Percentiles rank a stretch among this genome's conserved stretches.
These are phyloP conservation scores for Puma concolor DNA, from an alignment of 2,113 vertebrate species.

Conservation along the genomic window DNA sequence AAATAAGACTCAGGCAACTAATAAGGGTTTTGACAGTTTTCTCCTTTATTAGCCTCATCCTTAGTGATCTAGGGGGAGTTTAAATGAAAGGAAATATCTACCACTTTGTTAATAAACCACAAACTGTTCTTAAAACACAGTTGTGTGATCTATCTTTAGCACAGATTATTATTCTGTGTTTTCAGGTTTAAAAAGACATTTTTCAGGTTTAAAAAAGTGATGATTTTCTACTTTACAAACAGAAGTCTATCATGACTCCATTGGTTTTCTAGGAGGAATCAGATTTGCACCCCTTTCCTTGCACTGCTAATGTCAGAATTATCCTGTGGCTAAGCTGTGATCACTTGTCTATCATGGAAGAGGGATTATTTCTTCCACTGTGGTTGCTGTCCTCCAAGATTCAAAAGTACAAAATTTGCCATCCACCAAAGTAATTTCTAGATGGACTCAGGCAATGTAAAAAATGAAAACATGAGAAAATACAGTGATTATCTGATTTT, in stretches of 20 bases:
- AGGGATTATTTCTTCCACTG: background rate
- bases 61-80: background rate
- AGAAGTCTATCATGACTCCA: background rate
- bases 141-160: background rate
- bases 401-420: background rate
- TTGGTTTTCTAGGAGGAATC: background rate
- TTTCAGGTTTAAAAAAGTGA: background rate
- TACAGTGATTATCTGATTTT: background rate
- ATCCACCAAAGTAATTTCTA: background rate
- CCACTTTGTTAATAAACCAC: background rate
- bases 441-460: background rate
- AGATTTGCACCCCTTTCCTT: background rate
- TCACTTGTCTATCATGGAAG: background rate
- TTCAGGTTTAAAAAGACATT: background rate
- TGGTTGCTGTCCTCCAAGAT: background rate
- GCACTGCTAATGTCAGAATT: background rate
- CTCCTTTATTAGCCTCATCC: background rate
- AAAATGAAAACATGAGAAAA: slow-evolving; percentile 49
- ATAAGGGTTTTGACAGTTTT: background rate
- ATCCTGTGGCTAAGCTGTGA: background rate
- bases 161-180: background rate
- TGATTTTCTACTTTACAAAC: background rate
- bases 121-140: background rate
- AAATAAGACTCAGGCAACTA: slow-evolving; percentile 37
- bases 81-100: slow-evolving; percentile 34